phyloP scores from a whole-genome alignment of 2,113 vertebrate species.

The Hyaena hyaena region DNA sequence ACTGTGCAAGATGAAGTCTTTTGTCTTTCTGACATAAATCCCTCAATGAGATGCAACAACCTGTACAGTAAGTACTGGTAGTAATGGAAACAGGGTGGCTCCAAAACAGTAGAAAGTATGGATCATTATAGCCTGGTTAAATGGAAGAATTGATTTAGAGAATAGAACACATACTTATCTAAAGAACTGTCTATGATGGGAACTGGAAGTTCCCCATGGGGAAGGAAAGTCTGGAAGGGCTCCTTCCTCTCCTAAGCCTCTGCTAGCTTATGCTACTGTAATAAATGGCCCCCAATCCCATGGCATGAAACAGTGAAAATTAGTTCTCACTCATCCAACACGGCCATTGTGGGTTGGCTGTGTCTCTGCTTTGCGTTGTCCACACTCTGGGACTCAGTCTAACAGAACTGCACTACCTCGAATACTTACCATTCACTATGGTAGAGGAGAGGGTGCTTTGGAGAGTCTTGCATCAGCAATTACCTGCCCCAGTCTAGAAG shows the following conservation, averaged over 20 bases:
- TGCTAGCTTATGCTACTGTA: not conserved
- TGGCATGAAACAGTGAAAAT: not conserved
- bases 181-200: not conserved
- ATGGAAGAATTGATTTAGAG: not conserved
- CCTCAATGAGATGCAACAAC: not conserved
- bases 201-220: not conserved
- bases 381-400: not conserved
- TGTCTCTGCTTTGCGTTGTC: not conserved
- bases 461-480: not conserved
- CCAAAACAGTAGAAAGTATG: not conserved
- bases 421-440: fast-evolving
- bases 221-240: not conserved
- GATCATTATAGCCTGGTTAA: not conserved
- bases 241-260: not conserved
- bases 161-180: not conserved
- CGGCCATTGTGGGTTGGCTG: not conserved
- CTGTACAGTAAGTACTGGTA: not conserved
- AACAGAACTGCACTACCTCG: not conserved
- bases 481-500: not conserved
- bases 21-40: not conserved
- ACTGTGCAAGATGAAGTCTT: not conserved
- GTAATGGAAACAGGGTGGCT: not conserved
- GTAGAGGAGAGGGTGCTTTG: not conserved
- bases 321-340: not conserved
- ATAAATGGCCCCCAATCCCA: not conserved